Base-by-base conservation (phyloP, 1,140 invertebrate genomes). In the Acromyrmex heyeri region DNA sequence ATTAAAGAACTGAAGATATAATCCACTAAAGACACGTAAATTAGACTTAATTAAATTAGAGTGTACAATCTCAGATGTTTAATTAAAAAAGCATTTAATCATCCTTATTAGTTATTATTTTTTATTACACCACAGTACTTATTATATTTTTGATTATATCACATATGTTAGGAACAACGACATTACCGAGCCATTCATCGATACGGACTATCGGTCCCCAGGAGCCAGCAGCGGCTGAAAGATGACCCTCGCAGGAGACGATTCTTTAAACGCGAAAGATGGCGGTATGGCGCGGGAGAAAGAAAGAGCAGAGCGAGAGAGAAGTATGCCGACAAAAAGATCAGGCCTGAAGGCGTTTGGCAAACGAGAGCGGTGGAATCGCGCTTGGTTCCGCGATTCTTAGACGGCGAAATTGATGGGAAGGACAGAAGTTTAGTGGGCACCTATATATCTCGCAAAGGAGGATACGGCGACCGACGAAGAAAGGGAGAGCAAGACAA, bases 341-440 rank as follows among this genome's bases (percentile, higher is more conserved):
- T 82, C 87, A 69, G 81, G 72, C 85, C 89, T 86, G 83, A 72
- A 85, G 83, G 87, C 87, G 85, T 85, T 77, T 79, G 75, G 81
- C 85, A 90, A 87, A 86, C 85, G 87, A 86, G 77, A 77, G 30
- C 57, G 61, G 81, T 61, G 59, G 90, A 85, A 90, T 88, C 86
- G 90, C 87, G 88, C 67, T 79, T 72, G 83, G 81, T 88, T 85
- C 44, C 86, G 82, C 91, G 91, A 90, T 91, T 89, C 89, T 90
- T 91, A 83, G 82, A 83, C 86, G 77, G 53, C 65, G 85, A 90
- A 92, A 92, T 92, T 92, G 91, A 92, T 92, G 91, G 90, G 83
- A 89, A 91, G 91, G 88, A 92, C 90, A 92, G 90, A 92, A 92
- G 91, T 92, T 92, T 92, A 92, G 91, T 90, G 91, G 76, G 67